Conservation (phyloP, 2,888 invertebrate genomes). For the Platynereis dumerilii region DNA sequence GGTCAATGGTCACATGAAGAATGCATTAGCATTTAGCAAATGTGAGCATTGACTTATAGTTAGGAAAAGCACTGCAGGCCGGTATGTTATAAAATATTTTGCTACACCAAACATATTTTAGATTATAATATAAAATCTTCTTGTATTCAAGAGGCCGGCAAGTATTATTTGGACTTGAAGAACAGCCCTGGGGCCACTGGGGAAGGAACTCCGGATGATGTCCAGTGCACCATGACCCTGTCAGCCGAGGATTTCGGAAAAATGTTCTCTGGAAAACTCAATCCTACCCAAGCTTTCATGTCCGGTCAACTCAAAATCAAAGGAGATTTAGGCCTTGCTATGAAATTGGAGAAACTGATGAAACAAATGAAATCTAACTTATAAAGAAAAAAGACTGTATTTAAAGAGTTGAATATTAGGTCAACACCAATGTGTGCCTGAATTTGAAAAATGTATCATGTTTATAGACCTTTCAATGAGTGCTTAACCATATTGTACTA, state of each 20-base stretch:
- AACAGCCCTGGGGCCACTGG: slow-evolving; percentile 82
- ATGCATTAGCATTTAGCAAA: too few species aligned
- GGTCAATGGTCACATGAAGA: too few species aligned
- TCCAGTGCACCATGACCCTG: slow-evolving; percentile 86
- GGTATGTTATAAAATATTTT: too few species aligned
- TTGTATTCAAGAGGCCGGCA: slow-evolving; percentile 70
- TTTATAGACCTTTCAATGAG: neutral
- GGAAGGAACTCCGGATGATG: slow-evolving; percentile 71
- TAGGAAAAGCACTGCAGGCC: too few species aligned
- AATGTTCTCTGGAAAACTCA: slow-evolving; percentile 77
- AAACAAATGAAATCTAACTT: slow-evolving; percentile 39
- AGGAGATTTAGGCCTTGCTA: slow-evolving; percentile 91
- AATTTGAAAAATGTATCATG: too few species aligned
- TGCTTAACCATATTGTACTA: too few species aligned
- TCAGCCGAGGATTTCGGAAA: slow-evolving; percentile 68
- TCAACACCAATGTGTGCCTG: neutral
- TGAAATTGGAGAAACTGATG: slow-evolving; percentile 79
- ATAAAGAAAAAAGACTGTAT: too few species aligned
- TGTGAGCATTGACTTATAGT: too few species aligned
- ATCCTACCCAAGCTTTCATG: slow-evolving; percentile 93
- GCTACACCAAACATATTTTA: too few species aligned
- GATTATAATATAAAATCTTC: too few species aligned
- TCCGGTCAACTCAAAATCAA: slow-evolving; percentile 91
- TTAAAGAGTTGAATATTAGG: too few species aligned
- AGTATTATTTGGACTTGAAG: slow-evolving; percentile 89